Evolutionary conservation across 2,888 invertebrate species (phyloP).

Genomic region (Peribatodes rhomboidaria): DNA sequence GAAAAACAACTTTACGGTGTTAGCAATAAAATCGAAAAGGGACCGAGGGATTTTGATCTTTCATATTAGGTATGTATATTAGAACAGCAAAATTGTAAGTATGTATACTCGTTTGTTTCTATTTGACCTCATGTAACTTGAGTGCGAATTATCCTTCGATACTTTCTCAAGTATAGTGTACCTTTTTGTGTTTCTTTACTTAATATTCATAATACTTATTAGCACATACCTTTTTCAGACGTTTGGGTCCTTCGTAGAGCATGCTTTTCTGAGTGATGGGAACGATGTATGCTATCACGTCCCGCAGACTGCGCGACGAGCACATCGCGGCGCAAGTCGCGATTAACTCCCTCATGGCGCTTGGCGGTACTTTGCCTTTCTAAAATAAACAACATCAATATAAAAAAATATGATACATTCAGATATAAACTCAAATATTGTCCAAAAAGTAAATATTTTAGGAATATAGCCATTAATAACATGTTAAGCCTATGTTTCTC

Average conservation of each 20-base stretch:
- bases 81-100: too few relatives aligned
- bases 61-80: too few relatives aligned
- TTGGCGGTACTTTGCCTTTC: slow-evolving; percentile 70
- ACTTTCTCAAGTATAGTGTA: too few relatives aligned
- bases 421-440: not conserved
- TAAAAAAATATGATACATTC: not conserved
- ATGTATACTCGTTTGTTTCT: too few relatives aligned
- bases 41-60: too few relatives aligned
- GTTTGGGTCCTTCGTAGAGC: slow-evolving; percentile 55
- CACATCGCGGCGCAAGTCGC: slow-evolving; percentile 95
- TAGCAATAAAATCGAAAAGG: not conserved
- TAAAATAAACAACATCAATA: slow-evolving; percentile 41
- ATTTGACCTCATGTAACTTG: too few relatives aligned
- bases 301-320: slow-evolving; percentile 80
- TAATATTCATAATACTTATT: not conserved
- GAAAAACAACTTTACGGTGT: slow-evolving; percentile 17
- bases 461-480: not conserved
- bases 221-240: slow-evolving; percentile 62
- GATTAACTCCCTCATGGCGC: slow-evolving; percentile 70
- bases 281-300: slow-evolving; percentile 76
- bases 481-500: too few relatives aligned
- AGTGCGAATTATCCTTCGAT: too few relatives aligned
- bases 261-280: slow-evolving; percentile 70
- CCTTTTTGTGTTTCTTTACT: not conserved
- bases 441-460: not conserved